Percentiles rank a stretch among this genome's conserved stretches.
Conservation (phyloP, 2,113 vertebrate species). For the Alectura lathami region DNA sequence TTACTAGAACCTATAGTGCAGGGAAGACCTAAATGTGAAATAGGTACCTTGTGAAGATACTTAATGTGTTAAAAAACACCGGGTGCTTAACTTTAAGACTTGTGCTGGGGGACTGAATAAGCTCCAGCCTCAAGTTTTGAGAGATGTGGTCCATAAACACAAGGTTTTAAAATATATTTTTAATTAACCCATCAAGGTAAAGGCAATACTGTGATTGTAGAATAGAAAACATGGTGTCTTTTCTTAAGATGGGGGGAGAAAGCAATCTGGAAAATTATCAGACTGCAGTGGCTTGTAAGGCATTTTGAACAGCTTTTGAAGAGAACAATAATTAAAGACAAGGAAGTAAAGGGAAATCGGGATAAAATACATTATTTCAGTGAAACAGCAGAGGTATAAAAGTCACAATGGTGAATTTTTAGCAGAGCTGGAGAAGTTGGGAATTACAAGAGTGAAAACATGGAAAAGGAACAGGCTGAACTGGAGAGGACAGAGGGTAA, state of each 20-base stretch:
- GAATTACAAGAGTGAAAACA: background rate
- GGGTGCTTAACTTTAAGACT: background rate
- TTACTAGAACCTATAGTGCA: background rate
- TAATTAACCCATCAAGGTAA: background rate
- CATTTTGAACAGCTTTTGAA: background rate
- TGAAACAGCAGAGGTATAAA: background rate
- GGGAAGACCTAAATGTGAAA: background rate
- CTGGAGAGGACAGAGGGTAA: background rate
- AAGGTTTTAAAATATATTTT: background rate
- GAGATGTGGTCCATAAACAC: background rate
- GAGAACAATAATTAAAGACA: background rate
- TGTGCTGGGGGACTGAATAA: background rate
- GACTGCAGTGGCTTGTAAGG: background rate
- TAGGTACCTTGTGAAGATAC: background rate
- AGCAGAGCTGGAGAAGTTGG: background rate
- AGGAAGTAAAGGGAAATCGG: background rate
- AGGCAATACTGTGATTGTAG: background rate
- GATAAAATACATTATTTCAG: background rate
- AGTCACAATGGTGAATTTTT: background rate
- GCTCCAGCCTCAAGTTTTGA: background rate
- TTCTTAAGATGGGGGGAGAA: background rate
- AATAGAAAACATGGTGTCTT: background rate
- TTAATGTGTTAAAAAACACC: background rate
- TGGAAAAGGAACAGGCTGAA: background rate
- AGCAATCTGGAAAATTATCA: background rate